phyloP scores from a whole-genome alignment of 2,888 invertebrate species.

The Tachina lurida region DNA sequence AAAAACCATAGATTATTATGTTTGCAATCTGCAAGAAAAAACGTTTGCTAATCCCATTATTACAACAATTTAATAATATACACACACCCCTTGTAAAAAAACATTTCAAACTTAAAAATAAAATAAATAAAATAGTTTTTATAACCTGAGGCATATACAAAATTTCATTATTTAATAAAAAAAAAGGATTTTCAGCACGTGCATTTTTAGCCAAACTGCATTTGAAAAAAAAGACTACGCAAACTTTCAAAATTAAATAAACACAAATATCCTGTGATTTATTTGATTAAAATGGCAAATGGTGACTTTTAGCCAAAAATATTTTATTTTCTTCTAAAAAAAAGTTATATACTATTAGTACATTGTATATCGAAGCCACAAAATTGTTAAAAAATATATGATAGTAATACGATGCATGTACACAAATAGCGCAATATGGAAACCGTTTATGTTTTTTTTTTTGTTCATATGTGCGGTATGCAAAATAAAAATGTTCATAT shows the following conservation, averaged over 20 bases:
- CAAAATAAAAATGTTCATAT: constrained; percentile 46
- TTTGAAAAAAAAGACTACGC: constrained; percentile 8
- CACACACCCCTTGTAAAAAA: background rate
- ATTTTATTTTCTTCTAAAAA: background rate
- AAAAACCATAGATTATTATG: background rate
- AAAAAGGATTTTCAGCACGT: constrained; percentile 25
- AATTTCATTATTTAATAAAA: constrained; percentile 36
- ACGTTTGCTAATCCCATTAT: constrained; percentile 61
- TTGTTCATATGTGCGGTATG: background rate
- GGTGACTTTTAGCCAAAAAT: constrained; percentile 38
- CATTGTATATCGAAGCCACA: background rate
- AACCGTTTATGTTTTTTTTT: constrained; percentile 13
- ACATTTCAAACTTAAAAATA: background rate
- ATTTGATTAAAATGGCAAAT: constrained; percentile 44
- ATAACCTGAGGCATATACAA: constrained; percentile 49
- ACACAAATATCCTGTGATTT: constrained; percentile 45
- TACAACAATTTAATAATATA: constrained; percentile 25
- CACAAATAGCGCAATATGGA: constrained; percentile 7
- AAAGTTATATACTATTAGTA: background rate
- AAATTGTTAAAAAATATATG: background rate
- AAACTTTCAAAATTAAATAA: constrained; percentile 59
- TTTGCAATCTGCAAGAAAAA: background rate
- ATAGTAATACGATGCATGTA: background rate
- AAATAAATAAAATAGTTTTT: constrained; percentile 28
- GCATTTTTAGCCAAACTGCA: constrained; percentile 30